Evolutionary conservation across 2,797 vertebrate species (phyloP).

Genomic region (Dermochelys coriacea): DNA sequence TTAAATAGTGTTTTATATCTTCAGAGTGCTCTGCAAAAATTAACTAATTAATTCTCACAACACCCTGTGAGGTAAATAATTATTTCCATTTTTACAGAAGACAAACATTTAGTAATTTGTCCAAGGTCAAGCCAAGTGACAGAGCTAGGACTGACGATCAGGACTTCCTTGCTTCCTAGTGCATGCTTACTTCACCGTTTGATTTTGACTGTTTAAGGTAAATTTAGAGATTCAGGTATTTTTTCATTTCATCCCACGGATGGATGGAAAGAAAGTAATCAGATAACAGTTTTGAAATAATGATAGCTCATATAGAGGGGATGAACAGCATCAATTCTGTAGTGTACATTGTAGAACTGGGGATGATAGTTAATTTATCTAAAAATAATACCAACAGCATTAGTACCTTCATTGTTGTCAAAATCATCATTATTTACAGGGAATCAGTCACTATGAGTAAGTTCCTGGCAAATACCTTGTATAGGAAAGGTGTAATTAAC

Average conservation of each 20-base stretch:
- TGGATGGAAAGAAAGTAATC: not conserved
- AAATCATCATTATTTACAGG: not conserved
- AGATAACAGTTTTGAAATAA: not conserved
- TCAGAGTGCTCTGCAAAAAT: not conserved
- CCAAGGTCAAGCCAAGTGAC: not conserved
- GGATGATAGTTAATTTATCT: not conserved
- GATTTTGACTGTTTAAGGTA: not conserved
- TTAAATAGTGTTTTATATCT: not conserved
- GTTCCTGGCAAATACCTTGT: not conserved
- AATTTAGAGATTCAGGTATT: not conserved
- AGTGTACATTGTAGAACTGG: not conserved
- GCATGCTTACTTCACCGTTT: not conserved
- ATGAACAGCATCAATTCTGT: not conserved
- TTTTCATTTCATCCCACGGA: not conserved
- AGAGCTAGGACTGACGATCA: not conserved
- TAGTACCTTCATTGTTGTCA: not conserved
- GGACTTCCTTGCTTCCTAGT: not conserved
- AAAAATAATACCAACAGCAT: not conserved
- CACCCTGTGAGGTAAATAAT: not conserved
- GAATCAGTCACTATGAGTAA: not conserved
- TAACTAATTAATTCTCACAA: not conserved
- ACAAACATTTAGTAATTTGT: not conserved
- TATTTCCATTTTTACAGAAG: not conserved
- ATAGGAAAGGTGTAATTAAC: not conserved
- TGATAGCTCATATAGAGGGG: not conserved